Evolutionary conservation across 2,888 invertebrate genomes (phyloP), one percentile per base, ranked within the genome.

Genomic region (Amiota mariae): DNA sequence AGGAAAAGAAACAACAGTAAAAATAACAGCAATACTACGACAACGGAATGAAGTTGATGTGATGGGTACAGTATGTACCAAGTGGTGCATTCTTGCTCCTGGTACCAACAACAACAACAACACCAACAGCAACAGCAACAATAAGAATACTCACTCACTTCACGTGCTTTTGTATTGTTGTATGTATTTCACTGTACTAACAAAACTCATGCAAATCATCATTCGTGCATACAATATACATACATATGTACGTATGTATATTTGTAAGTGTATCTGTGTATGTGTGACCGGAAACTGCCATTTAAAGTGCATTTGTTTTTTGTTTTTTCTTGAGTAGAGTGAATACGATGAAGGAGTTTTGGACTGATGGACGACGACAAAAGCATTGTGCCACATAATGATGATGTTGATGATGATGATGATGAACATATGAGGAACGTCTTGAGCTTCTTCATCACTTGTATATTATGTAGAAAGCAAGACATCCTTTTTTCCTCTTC

Each of bases 251-350:
- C n/a, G n/a, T n/a, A 1, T 15, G 10, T 59, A 20, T 11, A 18
- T 18, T 13, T 15, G 54, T 74, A 36, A 63, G 36, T 71, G 72
- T 73, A 51, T 70, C 56, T 24, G 76, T 70, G 51, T 71, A 66
- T 73, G 73, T 81, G 79, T 80, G 80, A 87, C 88, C 87, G 87
- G 87, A 87, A 88, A 86, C 87, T 86, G 87, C 85, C 88, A 87
- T 88, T 88, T 85, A 88, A 86, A 84, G 85, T 86, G 86, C 87
- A 86, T 86, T 85, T 85, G 84, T 36, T 24, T n/a, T 86, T 85
- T 85, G 84, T 36, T 36, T 36, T 36, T 36, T 36, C 36, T 36
- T 36, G 36, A 36, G 36, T 6, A 6, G 6, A 36, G 36, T 36
- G 36, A 36, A 36, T 36, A 36, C 36, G 36, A 6, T 36, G 36